Evolutionary conservation across 2,113 vertebrate genomes (phyloP).

Genomic region (Nothoprocta pentlandii): DNA sequence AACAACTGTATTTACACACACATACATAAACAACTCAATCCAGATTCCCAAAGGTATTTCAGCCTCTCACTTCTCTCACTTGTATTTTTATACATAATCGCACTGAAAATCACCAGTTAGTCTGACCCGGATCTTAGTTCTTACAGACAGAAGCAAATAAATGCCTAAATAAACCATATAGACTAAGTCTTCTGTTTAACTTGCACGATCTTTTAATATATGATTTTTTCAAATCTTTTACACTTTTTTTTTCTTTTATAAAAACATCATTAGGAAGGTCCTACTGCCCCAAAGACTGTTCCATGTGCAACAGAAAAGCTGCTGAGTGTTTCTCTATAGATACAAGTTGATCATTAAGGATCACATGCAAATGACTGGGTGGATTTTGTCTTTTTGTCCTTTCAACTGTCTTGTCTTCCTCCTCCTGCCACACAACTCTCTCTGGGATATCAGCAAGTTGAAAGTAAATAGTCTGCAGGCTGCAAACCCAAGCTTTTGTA

Average conservation of each 20-base stretch:
- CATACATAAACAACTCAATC: background rate
- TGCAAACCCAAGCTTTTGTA: background rate
- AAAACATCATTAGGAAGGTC: background rate
- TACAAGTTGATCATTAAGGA: background rate
- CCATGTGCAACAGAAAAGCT: background rate
- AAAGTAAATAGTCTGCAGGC: background rate
- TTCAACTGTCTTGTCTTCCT: background rate
- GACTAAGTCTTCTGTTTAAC: background rate
- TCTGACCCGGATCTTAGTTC: background rate
- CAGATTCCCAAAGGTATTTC: background rate
- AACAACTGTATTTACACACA: background rate
- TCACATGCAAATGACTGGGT: background rate
- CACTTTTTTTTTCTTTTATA: background rate
- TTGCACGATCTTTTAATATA: background rate
- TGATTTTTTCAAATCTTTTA: background rate
- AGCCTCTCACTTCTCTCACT: background rate
- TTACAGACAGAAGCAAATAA: accelerated
- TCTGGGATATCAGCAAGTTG: no score
- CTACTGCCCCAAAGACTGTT: background rate
- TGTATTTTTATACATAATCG: background rate
- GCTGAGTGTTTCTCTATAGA: background rate
- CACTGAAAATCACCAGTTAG: background rate
- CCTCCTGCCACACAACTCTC: background rate
- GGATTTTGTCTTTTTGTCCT: background rate
- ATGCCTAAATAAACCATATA: background rate